Evolutionary conservation across 1,140 invertebrate genomes (phyloP).

Genomic region (Asbolus verrucosus): DNA sequence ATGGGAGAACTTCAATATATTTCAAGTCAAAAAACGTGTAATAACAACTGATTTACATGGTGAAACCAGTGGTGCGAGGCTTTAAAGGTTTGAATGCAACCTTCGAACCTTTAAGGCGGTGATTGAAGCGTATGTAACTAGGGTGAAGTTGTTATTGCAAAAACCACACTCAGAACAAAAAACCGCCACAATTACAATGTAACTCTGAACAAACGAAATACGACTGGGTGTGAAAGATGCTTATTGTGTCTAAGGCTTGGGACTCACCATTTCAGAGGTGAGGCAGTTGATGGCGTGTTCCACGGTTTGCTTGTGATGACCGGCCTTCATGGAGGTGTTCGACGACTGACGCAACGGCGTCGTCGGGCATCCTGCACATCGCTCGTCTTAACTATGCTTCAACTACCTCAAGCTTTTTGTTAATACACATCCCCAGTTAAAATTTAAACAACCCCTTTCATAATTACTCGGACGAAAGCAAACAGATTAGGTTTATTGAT

Average conservation of each 20-base stretch:
- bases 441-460: not conserved
- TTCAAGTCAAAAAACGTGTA: constrained; percentile 50
- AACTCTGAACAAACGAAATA: constrained; percentile 13
- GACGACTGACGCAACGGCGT: constrained; percentile 67
- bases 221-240: constrained; percentile 29
- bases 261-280: constrained; percentile 83
- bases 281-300: constrained; percentile 81
- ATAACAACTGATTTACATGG: constrained; percentile 61
- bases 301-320: constrained; percentile 70
- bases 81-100: constrained; percentile 1
- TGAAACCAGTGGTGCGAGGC: constrained; percentile 46
- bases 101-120: constrained; percentile 14
- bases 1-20: constrained; percentile 16
- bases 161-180: constrained; percentile 19
- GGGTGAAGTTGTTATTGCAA: constrained; percentile 29
- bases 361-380: constrained; percentile 69
- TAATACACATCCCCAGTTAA: constrained; percentile 4
- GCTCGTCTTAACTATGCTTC: constrained; percentile 41
- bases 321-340: constrained; percentile 56
- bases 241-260: constrained; percentile 45
- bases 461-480: constrained; percentile 29
- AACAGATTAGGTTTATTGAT: constrained; percentile 56
- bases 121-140: constrained; percentile 18
- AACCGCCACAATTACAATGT: not conserved
- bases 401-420: not conserved